A percentile compares a stretch with the other conserved stretches of the same genome.
These are phyloP conservation scores for Agrilus planipennis DNA, from an alignment of 1,140 invertebrate species.

Conservation along the genomic window DNA sequence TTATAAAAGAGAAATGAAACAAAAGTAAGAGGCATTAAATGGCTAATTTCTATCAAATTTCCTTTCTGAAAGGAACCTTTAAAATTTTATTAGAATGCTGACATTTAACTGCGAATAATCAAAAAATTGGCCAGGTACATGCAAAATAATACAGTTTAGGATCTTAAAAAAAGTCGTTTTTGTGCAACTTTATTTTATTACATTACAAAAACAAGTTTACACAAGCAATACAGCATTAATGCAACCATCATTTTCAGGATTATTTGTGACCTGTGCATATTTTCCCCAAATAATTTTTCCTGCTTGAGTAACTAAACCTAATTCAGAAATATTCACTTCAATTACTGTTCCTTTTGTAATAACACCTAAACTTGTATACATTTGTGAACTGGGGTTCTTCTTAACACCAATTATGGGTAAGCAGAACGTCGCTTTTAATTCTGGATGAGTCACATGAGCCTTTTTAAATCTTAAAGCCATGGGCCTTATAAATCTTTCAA, in stretches of 20 bases:
- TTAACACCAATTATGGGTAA: slow-evolving; percentile 98
- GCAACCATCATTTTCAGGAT: slow-evolving; percentile 99
- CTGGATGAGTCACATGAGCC: slow-evolving; percentile 97
- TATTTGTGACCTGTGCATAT: slow-evolving; percentile 99
- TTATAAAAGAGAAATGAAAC: too few relatives aligned
- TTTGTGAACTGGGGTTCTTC: slow-evolving; percentile 95
- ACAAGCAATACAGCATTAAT: slow-evolving; percentile 97
- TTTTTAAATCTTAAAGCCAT: slow-evolving; percentile 96
- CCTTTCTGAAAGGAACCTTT: too few relatives aligned
- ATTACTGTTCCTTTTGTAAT: slow-evolving; percentile 98
- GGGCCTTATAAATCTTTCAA: slow-evolving; percentile 96
- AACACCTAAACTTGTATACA: slow-evolving; percentile 95
- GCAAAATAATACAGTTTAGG: too few relatives aligned
- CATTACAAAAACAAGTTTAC: too few relatives aligned
- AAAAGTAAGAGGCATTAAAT: too few relatives aligned
- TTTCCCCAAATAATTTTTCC: slow-evolving; percentile 99
- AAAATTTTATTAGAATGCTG: too few relatives aligned
- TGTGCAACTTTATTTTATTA: too few relatives aligned
- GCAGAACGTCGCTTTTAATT: slow-evolving; percentile 97
- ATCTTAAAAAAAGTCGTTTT: too few relatives aligned
- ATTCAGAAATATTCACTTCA: slow-evolving; percentile 96
- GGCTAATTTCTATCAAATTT: too few relatives aligned
- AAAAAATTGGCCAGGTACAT: too few relatives aligned
- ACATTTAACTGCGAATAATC: too few relatives aligned
- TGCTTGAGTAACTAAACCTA: slow-evolving; percentile 96